Percentiles rank a stretch among this genome's conserved stretches.
phyloP scores from a whole-genome alignment of 2,888 invertebrate species.

The Drosophila birchii region DNA sequence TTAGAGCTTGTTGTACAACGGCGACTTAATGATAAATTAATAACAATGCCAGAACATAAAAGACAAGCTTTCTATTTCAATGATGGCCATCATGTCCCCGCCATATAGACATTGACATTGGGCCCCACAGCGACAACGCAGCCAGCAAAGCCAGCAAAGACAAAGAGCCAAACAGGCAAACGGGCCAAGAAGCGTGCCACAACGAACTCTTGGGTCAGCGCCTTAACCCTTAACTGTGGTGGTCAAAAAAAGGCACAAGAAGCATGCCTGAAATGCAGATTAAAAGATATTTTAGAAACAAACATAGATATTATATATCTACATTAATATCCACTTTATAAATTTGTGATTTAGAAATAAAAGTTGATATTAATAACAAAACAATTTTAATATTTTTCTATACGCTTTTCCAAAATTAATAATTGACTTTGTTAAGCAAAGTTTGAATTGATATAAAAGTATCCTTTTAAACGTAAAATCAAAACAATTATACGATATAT shows the following conservation, averaged over 20 bases:
- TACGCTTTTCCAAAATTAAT: too few relatives aligned
- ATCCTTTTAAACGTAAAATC: too few relatives aligned
- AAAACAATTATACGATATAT: too few relatives aligned
- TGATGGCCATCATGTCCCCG: constrained; percentile 48
- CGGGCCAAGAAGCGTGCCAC: constrained; percentile 54
- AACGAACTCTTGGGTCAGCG: constrained; percentile 26
- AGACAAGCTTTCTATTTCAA: constrained; percentile 74
- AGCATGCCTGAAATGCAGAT: background rate
- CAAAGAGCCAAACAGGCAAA: constrained; percentile 14
- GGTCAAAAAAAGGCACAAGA: background rate
- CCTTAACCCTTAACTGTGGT: constrained; percentile 60
- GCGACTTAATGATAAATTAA: constrained; percentile 68
- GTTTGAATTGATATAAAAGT: too few relatives aligned
- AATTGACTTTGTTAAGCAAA: too few relatives aligned
- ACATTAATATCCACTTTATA: too few relatives aligned
- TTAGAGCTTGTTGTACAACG: constrained; percentile 65
- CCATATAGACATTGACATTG: constrained; percentile 50
- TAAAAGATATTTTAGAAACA: too few relatives aligned
- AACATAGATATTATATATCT: too few relatives aligned
- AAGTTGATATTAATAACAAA: too few relatives aligned
- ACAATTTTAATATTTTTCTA: too few relatives aligned
- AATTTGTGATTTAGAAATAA: too few relatives aligned
- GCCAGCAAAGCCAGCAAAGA: constrained; percentile 27
- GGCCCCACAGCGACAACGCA: constrained; percentile 47
- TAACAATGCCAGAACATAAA: constrained; percentile 54